Percentiles rank a stretch among this genome's conserved stretches.
Conservation (phyloP, 2,797 vertebrate genomes). For the Amblyopsis hoosieri region DNA sequence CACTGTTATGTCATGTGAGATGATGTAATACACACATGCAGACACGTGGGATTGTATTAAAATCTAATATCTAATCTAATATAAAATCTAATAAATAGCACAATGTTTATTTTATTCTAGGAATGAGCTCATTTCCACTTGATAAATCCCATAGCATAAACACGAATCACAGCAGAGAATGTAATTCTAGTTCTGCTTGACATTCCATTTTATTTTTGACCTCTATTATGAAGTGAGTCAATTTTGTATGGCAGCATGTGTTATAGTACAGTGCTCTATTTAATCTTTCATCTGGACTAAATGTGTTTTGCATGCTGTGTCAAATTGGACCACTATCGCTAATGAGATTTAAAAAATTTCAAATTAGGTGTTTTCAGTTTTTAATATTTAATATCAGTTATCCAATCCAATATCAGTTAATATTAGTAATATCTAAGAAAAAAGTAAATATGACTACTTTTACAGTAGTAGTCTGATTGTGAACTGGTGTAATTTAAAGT, state of each 20-base stretch:
- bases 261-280: conserved; percentile 18
- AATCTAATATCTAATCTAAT: conserved; percentile 27
- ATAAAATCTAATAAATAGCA: conserved; percentile 40
- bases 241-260: conserved; percentile 10
- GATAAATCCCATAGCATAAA: conserved; percentile 33
- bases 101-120: conserved; percentile 46
- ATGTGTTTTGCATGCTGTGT: conserved; percentile 31
- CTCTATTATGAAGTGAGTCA: conserved; percentile 32
- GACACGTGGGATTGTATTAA: background rate
- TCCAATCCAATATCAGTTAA: no score
- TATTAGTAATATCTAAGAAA: no score
- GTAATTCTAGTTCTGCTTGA: conserved; percentile 46
- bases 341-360: conserved; percentile 9
- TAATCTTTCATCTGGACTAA: conserved; percentile 19
- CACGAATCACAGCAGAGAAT: conserved; percentile 44
- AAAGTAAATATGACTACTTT: no score
- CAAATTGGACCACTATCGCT: conserved; percentile 17
- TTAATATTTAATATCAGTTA: no score
- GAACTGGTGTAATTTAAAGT: no score
- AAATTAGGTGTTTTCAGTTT: background rate
- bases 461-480: no score
- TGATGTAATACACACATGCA: conserved; percentile 48
- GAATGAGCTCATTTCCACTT: conserved; percentile 31
- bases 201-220: conserved; percentile 52
- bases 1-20: conserved; percentile 36